Evolutionary conservation across 2,113 vertebrate species (phyloP), one percentile per base, ranked within the genome.

Genomic region (Phylloscopus trochilus): DNA sequence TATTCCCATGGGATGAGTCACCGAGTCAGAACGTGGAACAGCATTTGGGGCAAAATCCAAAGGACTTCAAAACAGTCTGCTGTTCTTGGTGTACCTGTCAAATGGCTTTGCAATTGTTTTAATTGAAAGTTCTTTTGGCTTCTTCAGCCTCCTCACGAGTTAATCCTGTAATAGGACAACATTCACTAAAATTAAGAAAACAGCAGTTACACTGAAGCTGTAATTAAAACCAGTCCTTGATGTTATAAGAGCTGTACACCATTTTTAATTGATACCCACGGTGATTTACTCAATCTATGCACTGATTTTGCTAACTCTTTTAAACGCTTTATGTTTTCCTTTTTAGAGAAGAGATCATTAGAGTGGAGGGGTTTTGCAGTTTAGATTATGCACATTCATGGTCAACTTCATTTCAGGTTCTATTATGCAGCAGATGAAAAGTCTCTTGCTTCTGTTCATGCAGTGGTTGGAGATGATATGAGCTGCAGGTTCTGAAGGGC

Each of bases 161-260:
- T 91, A 78, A 84, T 74, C 21, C 30, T 58, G 15, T 76, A 84
- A 78, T 24, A 83, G 62, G 91, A 90, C 41, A 64, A 41, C 47
- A 73, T 44, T 93, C 64, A 55, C 69, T 83, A 69, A 91, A 95
- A 96, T 76, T 83, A 93, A 64, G 84, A 73, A 93, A 89, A 95
- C 31, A 52, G 89, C 84, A 88, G 46, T 80, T 80, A 58, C 52
- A 31, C 62, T 74, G 59, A 69, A 93, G 80, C 80, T n/a, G 28
- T 91, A 90, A 90, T 68, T 77, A 91, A 93, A 68, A 47, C n/a
- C 49, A 49, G 33, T 70, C 86, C 85, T 95, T 64, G 66, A 55
- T 66, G 51, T 76, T 82, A 16, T 66, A 82, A 83, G 66, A 92
- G 66, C 82, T 83, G 21, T 67, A 91, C 69, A 70, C 22, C 56